A percentile compares a stretch with the other conserved stretches of the same genome.
These are phyloP conservation scores for Epizoanthus fatuus DNA, from an alignment of 92 coral and sea anemone genomes.

Conservation along the genomic window DNA sequence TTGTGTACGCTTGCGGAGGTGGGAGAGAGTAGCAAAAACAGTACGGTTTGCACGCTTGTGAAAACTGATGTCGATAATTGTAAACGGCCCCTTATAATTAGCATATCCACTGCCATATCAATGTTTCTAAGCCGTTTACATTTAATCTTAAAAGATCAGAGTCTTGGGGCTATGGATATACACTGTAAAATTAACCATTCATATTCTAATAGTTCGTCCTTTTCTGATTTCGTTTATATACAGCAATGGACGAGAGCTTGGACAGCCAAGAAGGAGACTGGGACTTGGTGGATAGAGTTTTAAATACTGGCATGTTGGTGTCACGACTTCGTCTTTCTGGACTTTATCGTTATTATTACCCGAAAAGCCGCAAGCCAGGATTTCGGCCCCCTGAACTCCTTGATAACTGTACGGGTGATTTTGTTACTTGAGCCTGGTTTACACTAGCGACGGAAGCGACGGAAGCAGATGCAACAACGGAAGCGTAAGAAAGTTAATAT, in stretches of 20 bases:
- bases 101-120: too few relatives aligned
- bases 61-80: too few relatives aligned
- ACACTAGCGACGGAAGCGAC: too few relatives aligned
- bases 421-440: background rate
- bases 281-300: conserved; percentile 70
- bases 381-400: conserved; percentile 16
- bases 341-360: conserved; percentile 68
- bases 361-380: conserved; percentile 1
- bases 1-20: too few relatives aligned
- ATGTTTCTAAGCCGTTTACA: too few relatives aligned
- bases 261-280: conserved; percentile 62
- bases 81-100: too few relatives aligned
- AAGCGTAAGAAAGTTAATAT: too few relatives aligned
- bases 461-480: too few relatives aligned
- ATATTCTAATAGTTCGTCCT: background rate
- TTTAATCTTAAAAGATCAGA: too few relatives aligned
- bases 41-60: too few relatives aligned
- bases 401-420: conserved; percentile 27
- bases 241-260: conserved; percentile 73
- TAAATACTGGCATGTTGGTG: conserved; percentile 54
- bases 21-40: too few relatives aligned
- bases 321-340: conserved; percentile 58
- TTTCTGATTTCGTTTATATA: background rate
- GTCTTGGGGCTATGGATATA: too few relatives aligned
- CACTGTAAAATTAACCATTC: background rate